Evolutionary conservation across 92 coral and sea anemone species (phyloP).

Genomic region (Isaurus tuberculatus): DNA sequence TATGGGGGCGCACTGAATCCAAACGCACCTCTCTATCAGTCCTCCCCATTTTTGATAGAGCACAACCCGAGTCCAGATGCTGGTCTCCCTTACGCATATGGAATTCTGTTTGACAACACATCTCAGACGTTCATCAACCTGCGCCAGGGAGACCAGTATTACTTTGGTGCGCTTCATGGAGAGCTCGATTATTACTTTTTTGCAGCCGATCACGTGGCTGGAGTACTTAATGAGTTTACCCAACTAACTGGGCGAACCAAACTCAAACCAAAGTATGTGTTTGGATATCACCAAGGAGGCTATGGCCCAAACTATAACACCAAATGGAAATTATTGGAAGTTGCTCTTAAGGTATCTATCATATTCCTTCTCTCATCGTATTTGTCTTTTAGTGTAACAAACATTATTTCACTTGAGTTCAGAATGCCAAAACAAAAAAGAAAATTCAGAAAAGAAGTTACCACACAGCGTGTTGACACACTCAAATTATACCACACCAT

Average conservation of each 20-base stretch:
- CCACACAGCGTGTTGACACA: too few species aligned
- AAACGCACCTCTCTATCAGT: slow-evolving; percentile 77
- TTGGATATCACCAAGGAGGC: slow-evolving; percentile 87
- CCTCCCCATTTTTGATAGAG: slow-evolving; percentile 82
- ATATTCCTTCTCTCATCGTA: neutral
- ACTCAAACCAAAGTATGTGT: slow-evolving; percentile 70
- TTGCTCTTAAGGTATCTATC: slow-evolving; percentile 63
- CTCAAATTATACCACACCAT: too few species aligned
- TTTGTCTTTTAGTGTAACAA: too few species aligned
- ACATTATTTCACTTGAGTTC: neutral
- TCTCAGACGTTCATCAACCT: slow-evolving; percentile 79
- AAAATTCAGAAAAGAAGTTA: too few species aligned
- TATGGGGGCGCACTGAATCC: slow-evolving; percentile 75
- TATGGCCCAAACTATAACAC: slow-evolving; percentile 80
- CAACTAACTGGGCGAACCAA: slow-evolving; percentile 81
- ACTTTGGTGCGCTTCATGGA: slow-evolving; percentile 80
- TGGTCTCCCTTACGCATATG: slow-evolving; percentile 77
- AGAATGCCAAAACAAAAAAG: too few species aligned
- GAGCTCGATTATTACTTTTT: slow-evolving; percentile 87
- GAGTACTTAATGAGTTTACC: slow-evolving; percentile 69
- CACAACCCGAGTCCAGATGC: slow-evolving; percentile 80
- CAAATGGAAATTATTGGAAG: slow-evolving; percentile 84
- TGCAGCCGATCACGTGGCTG: slow-evolving; percentile 80
- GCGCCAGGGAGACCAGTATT: slow-evolving; percentile 75
- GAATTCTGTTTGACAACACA: slow-evolving; percentile 81